phyloP scores from a whole-genome alignment of 2,888 invertebrate species.

The Pandemis cinnamomeana region DNA sequence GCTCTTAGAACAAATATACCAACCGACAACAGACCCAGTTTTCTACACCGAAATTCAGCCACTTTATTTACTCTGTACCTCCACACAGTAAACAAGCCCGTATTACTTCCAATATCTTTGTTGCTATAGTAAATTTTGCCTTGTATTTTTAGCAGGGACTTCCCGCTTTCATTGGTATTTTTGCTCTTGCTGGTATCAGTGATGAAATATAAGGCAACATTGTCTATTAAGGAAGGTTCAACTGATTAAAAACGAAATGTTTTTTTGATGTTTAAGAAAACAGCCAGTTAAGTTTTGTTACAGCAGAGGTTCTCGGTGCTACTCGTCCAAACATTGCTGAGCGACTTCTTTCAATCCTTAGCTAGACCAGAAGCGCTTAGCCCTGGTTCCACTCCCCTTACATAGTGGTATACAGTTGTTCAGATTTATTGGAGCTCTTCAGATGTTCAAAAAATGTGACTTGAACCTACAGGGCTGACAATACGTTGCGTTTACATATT shows the following conservation, averaged over 20 bases:
- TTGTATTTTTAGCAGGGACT: constrained; percentile 26
- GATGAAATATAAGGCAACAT: background rate
- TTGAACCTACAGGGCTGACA: too few relatives aligned
- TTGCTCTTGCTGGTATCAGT: background rate
- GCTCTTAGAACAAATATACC: background rate
- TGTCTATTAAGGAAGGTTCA: background rate
- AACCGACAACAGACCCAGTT: background rate
- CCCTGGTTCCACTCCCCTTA: too few relatives aligned
- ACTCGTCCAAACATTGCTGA: too few relatives aligned
- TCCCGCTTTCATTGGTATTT: background rate
- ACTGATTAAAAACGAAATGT: background rate
- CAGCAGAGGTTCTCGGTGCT: too few relatives aligned
- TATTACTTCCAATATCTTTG: constrained; percentile 53
- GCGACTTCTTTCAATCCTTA: too few relatives aligned
- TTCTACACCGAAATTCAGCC: background rate
- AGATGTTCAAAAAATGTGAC: too few relatives aligned
- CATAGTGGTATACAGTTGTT: too few relatives aligned
- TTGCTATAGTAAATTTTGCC: constrained; percentile 22
- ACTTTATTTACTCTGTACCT: constrained; percentile 23
- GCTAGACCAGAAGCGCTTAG: too few relatives aligned
- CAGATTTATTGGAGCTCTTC: too few relatives aligned
- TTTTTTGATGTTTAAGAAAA: background rate
- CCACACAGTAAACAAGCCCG: constrained; percentile 11
- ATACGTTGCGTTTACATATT: too few relatives aligned
- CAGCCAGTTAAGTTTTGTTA: too few relatives aligned